Conservation (phyloP, 2,113 vertebrate species). For the Coregonus clupeaformis region DNA sequence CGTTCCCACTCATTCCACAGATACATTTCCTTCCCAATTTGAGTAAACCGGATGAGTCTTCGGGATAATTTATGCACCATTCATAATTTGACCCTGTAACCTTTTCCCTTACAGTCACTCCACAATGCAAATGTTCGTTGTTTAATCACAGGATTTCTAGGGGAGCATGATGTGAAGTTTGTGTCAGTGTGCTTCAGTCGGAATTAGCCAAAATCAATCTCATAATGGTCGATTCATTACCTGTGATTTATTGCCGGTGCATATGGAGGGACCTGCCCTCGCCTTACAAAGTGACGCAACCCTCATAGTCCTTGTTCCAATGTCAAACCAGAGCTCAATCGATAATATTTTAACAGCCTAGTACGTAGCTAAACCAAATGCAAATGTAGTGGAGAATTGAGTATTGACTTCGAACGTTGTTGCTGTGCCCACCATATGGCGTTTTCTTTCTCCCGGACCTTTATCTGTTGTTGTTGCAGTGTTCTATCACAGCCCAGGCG, state of each 20-base stretch:
- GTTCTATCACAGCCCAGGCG: too few species aligned
- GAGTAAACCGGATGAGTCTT: slow-evolving; percentile 63
- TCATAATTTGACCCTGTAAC: slow-evolving; percentile 54
- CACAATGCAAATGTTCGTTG: slow-evolving; percentile 2
- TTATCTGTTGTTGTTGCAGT: too few species aligned
- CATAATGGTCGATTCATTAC: slow-evolving; percentile 42
- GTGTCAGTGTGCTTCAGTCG: slow-evolving; percentile 18
- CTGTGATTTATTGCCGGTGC: slow-evolving; percentile 46
- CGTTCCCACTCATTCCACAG: too few species aligned
- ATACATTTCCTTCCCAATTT: slow-evolving; percentile 63
- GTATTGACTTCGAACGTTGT: not conserved
- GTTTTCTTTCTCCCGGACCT: too few species aligned
- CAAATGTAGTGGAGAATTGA: not conserved
- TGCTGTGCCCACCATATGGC: not conserved
- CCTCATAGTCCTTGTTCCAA: too few species aligned
- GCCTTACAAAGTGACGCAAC: too few species aligned
- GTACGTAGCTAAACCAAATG: not conserved
- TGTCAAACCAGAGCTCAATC: not conserved
- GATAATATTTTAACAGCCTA: not conserved
- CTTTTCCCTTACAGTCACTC: slow-evolving; percentile 44
- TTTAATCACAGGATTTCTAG: too few species aligned
- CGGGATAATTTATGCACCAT: slow-evolving; percentile 62
- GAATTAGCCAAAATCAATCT: slow-evolving; percentile 40
- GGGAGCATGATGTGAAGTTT: too few species aligned
- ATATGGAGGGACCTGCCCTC: slow-evolving; percentile 17